Conservation (phyloP, 1,140 invertebrate genomes). For the Leptinotarsa texana region DNA sequence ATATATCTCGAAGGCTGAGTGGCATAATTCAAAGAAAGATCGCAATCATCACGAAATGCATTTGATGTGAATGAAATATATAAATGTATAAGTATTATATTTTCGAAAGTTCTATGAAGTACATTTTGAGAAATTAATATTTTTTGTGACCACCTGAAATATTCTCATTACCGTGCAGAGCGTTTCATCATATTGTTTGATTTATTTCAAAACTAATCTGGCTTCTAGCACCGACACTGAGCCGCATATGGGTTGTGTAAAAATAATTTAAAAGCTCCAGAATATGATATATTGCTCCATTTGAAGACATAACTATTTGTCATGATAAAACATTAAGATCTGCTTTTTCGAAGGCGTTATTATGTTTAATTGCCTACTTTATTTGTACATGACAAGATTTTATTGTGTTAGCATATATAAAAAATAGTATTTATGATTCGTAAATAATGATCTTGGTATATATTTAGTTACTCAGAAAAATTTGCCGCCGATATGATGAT, state of each 20-base stretch:
- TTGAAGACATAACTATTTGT: slow-evolving; percentile 12
- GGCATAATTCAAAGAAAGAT: no score
- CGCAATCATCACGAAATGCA: no score
- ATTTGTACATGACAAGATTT: not conserved
- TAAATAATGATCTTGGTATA: no score
- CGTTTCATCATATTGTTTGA: slow-evolving; percentile 13
- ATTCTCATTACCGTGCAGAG: slow-evolving; percentile 3
- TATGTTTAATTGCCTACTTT: slow-evolving; percentile 9
- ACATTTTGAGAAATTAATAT: not conserved
- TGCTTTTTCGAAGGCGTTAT: slow-evolving; percentile 11
- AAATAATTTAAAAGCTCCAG: slow-evolving; percentile 14
- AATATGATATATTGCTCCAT: slow-evolving; percentile 12
- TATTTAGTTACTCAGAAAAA: no score
- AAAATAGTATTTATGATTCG: not conserved
- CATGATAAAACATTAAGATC: not conserved
- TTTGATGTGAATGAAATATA: no score
- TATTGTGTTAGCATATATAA: not conserved
- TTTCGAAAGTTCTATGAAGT: not conserved
- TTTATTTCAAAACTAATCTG: slow-evolving; percentile 9
- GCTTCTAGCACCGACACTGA: slow-evolving; percentile 8
- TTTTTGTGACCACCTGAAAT: slow-evolving; percentile 19
- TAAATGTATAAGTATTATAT: no score
- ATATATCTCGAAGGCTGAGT: no score
- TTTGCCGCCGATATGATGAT: no score
- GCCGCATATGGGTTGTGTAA: slow-evolving; percentile 12